These are phyloP conservation scores for Ceratina japonica DNA, from an alignment of 1,140 invertebrate genomes.

Conservation along the genomic window DNA sequence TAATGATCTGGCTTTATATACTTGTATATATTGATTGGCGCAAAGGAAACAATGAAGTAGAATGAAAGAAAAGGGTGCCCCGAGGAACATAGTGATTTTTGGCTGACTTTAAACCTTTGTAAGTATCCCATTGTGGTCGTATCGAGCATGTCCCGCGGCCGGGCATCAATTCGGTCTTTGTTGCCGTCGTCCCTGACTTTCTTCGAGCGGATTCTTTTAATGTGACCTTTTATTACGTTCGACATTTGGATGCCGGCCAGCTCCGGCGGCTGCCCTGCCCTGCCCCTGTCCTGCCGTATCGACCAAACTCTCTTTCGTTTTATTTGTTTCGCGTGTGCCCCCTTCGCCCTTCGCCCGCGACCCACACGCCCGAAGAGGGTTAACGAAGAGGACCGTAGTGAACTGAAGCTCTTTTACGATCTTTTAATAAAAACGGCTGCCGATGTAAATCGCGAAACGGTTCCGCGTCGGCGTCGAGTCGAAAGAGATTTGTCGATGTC, in stretches of 20 bases:
- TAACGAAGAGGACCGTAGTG: conserved; percentile 16
- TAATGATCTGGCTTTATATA: too few species aligned
- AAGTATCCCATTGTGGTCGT: conserved; percentile 15
- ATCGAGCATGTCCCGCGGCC: not conserved
- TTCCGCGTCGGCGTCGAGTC: not conserved
- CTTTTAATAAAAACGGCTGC: conserved; percentile 34
- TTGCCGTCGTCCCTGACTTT: conserved; percentile 1
- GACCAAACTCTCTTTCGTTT: not conserved
- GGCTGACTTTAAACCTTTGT: not conserved
- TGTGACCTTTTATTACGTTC: conserved; percentile 46
- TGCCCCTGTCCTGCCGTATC: not conserved
- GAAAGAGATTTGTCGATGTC: conserved; percentile 21
- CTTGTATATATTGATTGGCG: too few species aligned
- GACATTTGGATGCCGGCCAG: conserved; percentile 57
- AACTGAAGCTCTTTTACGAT: conserved; percentile 13
- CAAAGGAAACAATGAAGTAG: not conserved
- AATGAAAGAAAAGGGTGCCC: not conserved
- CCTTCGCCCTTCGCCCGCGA: not conserved
- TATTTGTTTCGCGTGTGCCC: not conserved
- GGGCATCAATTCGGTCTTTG: not conserved
- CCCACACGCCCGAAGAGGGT: conserved; percentile 9
- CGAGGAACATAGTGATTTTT: not conserved
- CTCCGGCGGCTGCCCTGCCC: not conserved
- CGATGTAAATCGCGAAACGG: conserved; percentile 20
- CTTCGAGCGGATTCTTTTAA: conserved; percentile 39